Evolutionary conservation across 2,888 invertebrate species (phyloP).

Genomic region (Pheosia tremula): DNA sequence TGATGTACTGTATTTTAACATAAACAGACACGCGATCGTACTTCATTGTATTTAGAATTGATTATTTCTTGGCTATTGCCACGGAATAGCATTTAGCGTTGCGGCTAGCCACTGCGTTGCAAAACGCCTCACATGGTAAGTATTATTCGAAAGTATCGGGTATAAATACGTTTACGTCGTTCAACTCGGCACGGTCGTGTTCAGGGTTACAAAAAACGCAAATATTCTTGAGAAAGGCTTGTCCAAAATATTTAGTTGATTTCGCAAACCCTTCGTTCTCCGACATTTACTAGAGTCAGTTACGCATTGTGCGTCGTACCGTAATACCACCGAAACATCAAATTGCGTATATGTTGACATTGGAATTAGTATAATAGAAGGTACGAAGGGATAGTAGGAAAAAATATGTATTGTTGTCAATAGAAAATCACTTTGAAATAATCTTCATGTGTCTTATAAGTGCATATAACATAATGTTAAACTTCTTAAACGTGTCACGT

Average conservation of each 20-base stretch:
- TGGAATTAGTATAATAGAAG: not conserved
- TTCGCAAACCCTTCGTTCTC: constrained; percentile 43
- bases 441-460: constrained; percentile 38
- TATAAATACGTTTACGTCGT: constrained; percentile 25
- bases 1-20: constrained; percentile 39
- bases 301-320: constrained; percentile 44
- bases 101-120: constrained; percentile 10
- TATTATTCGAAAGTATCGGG: constrained; percentile 38
- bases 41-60: constrained; percentile 21
- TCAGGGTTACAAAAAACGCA: constrained; percentile 53
- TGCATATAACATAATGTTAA: constrained; percentile 36
- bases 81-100: constrained; percentile 7
- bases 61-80: constrained; percentile 16
- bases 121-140: constrained; percentile 11
- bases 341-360: constrained; percentile 18
- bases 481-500: constrained; percentile 47
- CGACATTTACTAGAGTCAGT: constrained; percentile 33
- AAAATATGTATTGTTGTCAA: not conserved
- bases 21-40: constrained; percentile 19
- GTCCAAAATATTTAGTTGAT: constrained; percentile 45
- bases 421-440: not conserved
- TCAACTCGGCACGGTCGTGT: constrained; percentile 29
- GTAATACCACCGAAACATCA: constrained; percentile 24
- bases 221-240: constrained; percentile 53
- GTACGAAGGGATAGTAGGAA: not conserved